Evolutionary conservation across 2,888 invertebrate genomes (phyloP), one percentile per base, ranked within the genome.

Genomic region (Yponomeuta sedellus): DNA sequence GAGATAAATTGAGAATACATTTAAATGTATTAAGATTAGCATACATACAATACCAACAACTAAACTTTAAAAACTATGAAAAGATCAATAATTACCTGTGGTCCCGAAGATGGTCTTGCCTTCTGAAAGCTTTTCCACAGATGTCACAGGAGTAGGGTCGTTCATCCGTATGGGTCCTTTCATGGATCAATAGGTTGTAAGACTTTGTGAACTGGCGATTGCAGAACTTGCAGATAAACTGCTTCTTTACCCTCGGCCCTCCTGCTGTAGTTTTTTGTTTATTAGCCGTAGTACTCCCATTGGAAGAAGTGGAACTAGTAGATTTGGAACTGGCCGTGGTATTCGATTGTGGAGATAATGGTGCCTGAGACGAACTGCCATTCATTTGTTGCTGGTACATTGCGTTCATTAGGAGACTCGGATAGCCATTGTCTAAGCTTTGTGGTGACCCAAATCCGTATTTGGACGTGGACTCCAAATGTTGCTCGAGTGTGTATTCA

Each of bases 171-270:
- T 99, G 99, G 20, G 99, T 99, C 79, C 98, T 92, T 83, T 99
- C 99, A 90, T 99, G 99, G 75, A 99, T 99, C 75, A 99, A 92
- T 78, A 99, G 92, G 89, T 99, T 99, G 88, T 98, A 99, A 64
- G 97, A 97, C 92, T 99, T 99, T 71, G 99, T 99, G 86, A 99
- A 99, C 82, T 98, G 98, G 65, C 99, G 93, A 83, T 97, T 97
- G 86, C 99, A 99, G 91, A 97, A 99, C 89, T 98, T 97, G 92
- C 99, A 99, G 79, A 99, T 99, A 88, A 98, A 99, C 86, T 99
- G 98, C 85, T 99, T 99, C 90, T 98, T 98, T 52, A 98, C 97
- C 70, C 98, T 92, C 40, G 97, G 95, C 3, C 95, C 96, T 70
- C 94, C 85, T 68, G 83, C 79, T 65, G 85, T 73, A 5, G 88